phyloP scores from a whole-genome alignment of 2,888 invertebrate genomes.

The Himalopsyche tibetana region DNA sequence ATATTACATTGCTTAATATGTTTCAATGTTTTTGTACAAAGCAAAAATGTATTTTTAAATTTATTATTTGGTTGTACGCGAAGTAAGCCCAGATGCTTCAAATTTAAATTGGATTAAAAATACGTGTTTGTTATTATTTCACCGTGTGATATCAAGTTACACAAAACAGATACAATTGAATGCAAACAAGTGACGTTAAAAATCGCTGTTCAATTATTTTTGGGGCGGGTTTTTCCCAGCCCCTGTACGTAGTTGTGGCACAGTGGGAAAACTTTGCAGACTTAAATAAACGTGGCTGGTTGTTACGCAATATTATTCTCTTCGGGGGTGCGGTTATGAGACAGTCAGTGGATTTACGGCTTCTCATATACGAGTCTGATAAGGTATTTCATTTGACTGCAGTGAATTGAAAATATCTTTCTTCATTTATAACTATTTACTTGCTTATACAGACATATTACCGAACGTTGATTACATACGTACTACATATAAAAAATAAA shows the following conservation, averaged over 20 bases:
- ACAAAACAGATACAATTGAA: slow-evolving; percentile 1
- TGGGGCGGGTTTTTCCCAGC: neutral
- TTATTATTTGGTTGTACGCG: too few species aligned
- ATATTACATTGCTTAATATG: too few species aligned
- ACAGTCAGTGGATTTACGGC: neutral
- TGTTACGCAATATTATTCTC: slow-evolving; percentile 24
- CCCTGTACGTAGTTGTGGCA: neutral
- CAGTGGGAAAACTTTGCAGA: neutral
- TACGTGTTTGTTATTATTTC: neutral
- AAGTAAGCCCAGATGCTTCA: neutral
- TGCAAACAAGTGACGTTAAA: neutral
- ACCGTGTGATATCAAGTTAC: neutral
- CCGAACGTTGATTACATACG: too few species aligned
- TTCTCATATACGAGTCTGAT: neutral
- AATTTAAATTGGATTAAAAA: neutral
- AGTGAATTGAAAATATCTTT: too few species aligned
- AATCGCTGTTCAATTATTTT: neutral
- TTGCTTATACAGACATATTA: too few species aligned
- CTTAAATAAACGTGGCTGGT: slow-evolving; percentile 11
- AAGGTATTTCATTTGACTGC: too few species aligned
- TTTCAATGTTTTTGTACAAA: too few species aligned
- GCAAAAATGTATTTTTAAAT: too few species aligned
- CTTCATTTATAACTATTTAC: too few species aligned
- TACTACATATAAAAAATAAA: too few species aligned
- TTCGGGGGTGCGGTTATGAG: slow-evolving; percentile 17